phyloP scores from a whole-genome alignment of 2,888 invertebrate species.

The Drosophila fulvimacula region DNA sequence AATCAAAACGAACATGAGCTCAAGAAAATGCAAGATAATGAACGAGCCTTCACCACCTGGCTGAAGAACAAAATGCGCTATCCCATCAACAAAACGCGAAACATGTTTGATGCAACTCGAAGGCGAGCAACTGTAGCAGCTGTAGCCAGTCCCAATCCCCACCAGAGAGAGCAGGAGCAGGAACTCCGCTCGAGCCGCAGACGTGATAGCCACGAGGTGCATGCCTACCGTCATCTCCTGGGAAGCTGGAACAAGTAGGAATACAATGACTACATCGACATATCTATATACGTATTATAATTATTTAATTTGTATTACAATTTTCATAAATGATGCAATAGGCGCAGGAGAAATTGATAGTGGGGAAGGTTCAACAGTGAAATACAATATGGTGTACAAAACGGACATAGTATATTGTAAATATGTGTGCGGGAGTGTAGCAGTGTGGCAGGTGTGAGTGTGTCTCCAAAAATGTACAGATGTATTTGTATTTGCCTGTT shows the following conservation, averaged over 20 bases:
- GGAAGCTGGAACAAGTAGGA: conserved; percentile 69
- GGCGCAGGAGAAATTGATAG: conserved; percentile 1
- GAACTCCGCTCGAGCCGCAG: conserved; percentile 19
- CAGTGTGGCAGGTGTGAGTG: not conserved
- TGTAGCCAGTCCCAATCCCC: conserved; percentile 34
- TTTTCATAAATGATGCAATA: conserved; percentile 40
- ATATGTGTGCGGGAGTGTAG: not conserved
- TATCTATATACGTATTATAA: conserved; percentile 51
- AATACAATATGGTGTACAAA: conserved; percentile 29
- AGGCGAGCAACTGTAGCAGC: conserved; percentile 54
- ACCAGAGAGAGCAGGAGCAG: conserved; percentile 10
- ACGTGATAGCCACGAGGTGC: conserved; percentile 63
- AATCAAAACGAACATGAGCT: conserved; percentile 84
- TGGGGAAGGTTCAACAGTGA: conserved; percentile 42
- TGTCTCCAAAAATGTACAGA: conserved; percentile 49
- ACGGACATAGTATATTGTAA: conserved; percentile 24
- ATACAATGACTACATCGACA: conserved; percentile 23
- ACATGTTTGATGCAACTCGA: conserved; percentile 83
- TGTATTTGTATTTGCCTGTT: conserved; percentile 19
- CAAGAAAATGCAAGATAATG: conserved; percentile 86
- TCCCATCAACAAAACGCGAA: conserved; percentile 83
- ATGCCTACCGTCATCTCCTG: conserved; percentile 61
- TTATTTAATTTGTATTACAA: conserved; percentile 68
- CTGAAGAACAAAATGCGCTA: conserved; percentile 85
- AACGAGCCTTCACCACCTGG: conserved; percentile 86